These are phyloP conservation scores for Oxycera nigricornis DNA, from an alignment of 2,888 invertebrate genomes.

Conservation along the genomic window DNA sequence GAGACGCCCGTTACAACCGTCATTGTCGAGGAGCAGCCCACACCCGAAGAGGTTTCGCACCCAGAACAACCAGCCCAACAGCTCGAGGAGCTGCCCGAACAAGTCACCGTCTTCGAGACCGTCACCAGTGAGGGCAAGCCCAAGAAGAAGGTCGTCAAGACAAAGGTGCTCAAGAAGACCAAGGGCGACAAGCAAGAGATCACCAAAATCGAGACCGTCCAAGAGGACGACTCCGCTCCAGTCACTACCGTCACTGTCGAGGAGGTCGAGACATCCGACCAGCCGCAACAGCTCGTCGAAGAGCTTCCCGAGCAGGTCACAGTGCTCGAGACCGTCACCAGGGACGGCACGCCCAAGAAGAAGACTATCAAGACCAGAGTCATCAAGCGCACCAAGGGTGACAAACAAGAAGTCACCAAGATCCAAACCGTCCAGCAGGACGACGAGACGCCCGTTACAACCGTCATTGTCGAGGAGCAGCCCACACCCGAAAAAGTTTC, in stretches of 20 bases:
- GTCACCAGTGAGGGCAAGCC: constrained; percentile 56
- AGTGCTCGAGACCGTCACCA: constrained; percentile 42
- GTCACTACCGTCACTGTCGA: constrained; percentile 57
- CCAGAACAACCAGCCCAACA: constrained; percentile 42
- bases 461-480: constrained; percentile 49
- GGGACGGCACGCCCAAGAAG: constrained; percentile 54
- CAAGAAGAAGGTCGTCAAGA: constrained; percentile 55
- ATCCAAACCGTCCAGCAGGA: constrained; percentile 59
- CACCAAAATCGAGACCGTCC: constrained; percentile 54
- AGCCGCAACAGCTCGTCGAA: constrained; percentile 50
- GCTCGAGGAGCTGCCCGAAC: constrained; percentile 51
- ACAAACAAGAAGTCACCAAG: constrained; percentile 57
- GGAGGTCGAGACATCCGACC: constrained; percentile 43
- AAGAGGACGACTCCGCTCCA: constrained; percentile 58
- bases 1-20: constrained; percentile 55
- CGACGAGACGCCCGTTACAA: constrained; percentile 53
- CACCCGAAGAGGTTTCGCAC: constrained; percentile 47
- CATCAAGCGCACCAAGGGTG: constrained; percentile 56
- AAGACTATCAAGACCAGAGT: constrained; percentile 53
- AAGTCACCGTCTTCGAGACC: constrained; percentile 54
- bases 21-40: constrained; percentile 48
- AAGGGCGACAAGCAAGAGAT: constrained; percentile 53
- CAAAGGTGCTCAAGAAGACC: constrained; percentile 53
- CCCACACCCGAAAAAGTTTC: constrained; percentile 48
- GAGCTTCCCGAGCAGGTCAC: constrained; percentile 55